Conservation (phyloP, 2,797 vertebrate genomes). For the Periparus ater region DNA sequence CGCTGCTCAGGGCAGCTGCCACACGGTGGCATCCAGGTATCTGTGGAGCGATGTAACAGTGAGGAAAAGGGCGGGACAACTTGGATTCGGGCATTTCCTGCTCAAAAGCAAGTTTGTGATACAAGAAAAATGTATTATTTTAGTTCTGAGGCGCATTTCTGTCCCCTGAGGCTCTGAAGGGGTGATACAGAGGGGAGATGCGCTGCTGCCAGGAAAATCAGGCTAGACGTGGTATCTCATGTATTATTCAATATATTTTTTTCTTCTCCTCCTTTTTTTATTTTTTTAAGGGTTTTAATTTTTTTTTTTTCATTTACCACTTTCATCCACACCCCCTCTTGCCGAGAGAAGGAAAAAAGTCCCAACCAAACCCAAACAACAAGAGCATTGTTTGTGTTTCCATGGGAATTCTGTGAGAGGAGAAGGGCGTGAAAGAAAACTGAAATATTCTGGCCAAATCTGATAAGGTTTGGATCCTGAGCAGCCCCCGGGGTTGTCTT, state of each 20-base stretch:
- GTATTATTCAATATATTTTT: background rate
- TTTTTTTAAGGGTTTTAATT: background rate
- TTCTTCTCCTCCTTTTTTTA: background rate
- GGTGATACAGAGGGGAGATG: background rate
- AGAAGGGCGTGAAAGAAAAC: background rate
- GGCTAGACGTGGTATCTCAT: background rate
- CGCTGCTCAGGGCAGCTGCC: background rate
- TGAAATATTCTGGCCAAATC: background rate
- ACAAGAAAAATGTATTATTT: background rate
- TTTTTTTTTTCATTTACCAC: background rate
- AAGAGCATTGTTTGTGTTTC: constrained; percentile 49
- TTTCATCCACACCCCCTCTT: background rate
- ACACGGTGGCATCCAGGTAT: constrained; percentile 44
- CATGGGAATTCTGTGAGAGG: constrained; percentile 39
- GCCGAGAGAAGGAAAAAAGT: background rate
- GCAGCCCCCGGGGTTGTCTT: background rate
- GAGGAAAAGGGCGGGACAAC: background rate
- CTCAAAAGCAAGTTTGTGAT: background rate
- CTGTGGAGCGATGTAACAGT: background rate
- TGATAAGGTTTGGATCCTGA: background rate
- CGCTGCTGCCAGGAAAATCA: background rate
- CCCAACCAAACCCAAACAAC: constrained; percentile 18
- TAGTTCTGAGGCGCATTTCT: background rate
- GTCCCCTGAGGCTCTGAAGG: background rate
- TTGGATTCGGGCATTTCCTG: background rate